Conservation (phyloP, 92 coral and sea anemone species). For the Siderastrea siderea region DNA sequence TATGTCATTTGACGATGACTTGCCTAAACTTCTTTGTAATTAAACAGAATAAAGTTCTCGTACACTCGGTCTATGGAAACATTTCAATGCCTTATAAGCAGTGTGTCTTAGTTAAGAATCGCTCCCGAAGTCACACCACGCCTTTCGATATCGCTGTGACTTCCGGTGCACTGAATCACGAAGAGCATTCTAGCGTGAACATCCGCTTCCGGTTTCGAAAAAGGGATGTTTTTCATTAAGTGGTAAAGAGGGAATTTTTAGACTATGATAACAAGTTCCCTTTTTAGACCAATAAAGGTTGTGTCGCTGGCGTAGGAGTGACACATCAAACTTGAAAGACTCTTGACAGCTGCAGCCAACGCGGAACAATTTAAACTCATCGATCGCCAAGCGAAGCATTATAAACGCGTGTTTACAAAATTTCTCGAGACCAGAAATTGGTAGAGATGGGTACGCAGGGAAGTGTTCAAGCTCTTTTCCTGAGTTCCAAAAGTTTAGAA, state of each 20-base stretch:
- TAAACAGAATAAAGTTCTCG: too few relatives aligned
- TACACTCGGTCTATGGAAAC: too few relatives aligned
- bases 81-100: too few relatives aligned
- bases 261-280: slow-evolving; percentile 1
- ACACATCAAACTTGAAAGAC: not conserved
- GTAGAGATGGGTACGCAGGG: slow-evolving; percentile 16
- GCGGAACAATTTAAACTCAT: slow-evolving; percentile 33
- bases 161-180: not conserved
- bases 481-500: slow-evolving; percentile 64
- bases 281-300: not conserved
- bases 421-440: not conserved
- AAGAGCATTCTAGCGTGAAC: not conserved
- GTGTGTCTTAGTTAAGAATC: too few relatives aligned
- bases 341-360: not conserved
- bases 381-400: not conserved
- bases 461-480: not conserved
- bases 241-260: not conserved
- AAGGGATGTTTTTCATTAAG: not conserved
- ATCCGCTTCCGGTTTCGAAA: not conserved
- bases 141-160: not conserved
- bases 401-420: slow-evolving; percentile 14
- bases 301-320: not conserved
- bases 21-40: not conserved
- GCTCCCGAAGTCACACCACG: too few relatives aligned
- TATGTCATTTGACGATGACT: too few relatives aligned